phyloP scores from a whole-genome alignment of 1,140 invertebrate genomes.

The Drosophila murphyi region DNA sequence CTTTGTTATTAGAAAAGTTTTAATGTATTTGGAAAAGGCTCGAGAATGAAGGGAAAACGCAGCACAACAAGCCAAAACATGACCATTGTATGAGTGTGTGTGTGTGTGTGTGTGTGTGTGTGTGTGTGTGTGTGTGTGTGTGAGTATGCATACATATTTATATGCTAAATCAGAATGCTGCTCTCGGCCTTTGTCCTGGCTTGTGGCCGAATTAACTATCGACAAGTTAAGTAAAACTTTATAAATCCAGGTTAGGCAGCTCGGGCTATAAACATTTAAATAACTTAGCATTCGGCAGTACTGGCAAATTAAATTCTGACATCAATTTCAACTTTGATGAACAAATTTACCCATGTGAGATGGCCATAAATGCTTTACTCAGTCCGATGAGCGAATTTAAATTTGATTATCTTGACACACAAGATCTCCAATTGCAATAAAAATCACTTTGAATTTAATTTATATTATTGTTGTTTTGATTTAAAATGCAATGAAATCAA shows the following conservation, averaged over 20 bases:
- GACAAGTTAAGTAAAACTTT: neutral
- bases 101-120: neutral
- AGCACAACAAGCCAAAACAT: conserved; percentile 14
- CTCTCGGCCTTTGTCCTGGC: neutral
- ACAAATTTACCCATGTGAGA: too few relatives aligned
- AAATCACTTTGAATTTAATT: too few relatives aligned
- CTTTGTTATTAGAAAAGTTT: conserved; percentile 81
- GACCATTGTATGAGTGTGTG: neutral
- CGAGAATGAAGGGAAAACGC: conserved; percentile 24
- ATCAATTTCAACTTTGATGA: conserved; percentile 3
- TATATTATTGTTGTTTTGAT: too few relatives aligned
- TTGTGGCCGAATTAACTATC: conserved; percentile 13
- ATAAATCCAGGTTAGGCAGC: neutral
- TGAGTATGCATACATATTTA: conserved; percentile 8
- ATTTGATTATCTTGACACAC: conserved; percentile 13
- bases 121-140: neutral
- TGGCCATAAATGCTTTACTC: neutral
- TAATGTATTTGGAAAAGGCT: conserved; percentile 70
- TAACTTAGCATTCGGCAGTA: neutral
- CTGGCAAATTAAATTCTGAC: neutral
- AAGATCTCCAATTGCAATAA: too few relatives aligned
- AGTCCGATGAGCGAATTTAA: conserved; percentile 21
- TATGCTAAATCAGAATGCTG: conserved; percentile 1
- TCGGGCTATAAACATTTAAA: neutral
- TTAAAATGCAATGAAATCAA: too few relatives aligned